phyloP scores from a whole-genome alignment of 2,888 invertebrate genomes.

The Diarsia mendica region DNA sequence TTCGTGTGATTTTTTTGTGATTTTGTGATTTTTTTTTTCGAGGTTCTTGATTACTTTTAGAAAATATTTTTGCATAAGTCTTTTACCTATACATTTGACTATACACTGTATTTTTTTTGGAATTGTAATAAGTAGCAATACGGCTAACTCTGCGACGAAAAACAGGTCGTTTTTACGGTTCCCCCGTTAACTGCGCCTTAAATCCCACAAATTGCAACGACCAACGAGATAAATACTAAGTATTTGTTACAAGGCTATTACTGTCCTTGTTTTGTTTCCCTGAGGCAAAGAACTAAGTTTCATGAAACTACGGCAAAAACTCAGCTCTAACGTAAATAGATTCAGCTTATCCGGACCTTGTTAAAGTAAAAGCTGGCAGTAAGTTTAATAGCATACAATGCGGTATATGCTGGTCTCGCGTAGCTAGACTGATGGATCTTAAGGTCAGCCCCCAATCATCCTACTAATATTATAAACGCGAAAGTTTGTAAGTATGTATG shows the following conservation, averaged over 20 bases:
- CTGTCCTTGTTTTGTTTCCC: conserved; percentile 36
- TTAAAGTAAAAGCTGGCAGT: conserved; percentile 52
- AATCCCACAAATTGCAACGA: conserved; percentile 4
- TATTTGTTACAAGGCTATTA: conserved; percentile 33
- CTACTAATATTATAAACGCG: no score
- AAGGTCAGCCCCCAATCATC: background rate
- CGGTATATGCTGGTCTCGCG: conserved; percentile 5
- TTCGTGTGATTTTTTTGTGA: no score
- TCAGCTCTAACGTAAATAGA: conserved; percentile 54
- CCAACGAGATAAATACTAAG: conserved; percentile 40
- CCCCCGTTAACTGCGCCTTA: no score
- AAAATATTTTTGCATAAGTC: no score
- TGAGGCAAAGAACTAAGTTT: conserved; percentile 38
- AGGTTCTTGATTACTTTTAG: no score
- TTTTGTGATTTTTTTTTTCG: no score
- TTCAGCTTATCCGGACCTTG: conserved; percentile 57
- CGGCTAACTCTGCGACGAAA: no score
- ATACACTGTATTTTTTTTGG: no score
- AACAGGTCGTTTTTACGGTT: no score
- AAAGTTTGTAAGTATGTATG: no score
- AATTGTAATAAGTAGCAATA: no score
- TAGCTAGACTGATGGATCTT: background rate
- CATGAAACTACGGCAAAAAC: conserved; percentile 47
- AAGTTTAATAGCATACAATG: conserved; percentile 43
- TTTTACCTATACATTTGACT: no score